Evolutionary conservation across 2,113 vertebrate genomes (phyloP).

Genomic region (Mohoua ochrocephala): DNA sequence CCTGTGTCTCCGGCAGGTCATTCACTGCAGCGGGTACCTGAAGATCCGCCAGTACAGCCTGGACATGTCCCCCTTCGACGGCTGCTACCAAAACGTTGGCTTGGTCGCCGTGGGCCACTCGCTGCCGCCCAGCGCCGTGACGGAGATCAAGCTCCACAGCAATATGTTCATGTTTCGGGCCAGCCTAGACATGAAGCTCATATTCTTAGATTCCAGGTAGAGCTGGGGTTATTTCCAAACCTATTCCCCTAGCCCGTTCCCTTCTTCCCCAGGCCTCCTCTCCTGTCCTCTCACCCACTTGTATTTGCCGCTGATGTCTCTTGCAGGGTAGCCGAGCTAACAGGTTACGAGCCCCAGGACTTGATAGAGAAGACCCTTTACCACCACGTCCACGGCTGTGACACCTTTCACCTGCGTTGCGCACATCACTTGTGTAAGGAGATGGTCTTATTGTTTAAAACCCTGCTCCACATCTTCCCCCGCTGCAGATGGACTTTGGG

Average conservation of each 20-base stretch:
- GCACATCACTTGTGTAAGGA: conserved; percentile 95
- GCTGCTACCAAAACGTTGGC: conserved; percentile 98
- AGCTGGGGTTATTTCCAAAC: neutral
- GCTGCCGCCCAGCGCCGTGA: conserved; percentile 91
- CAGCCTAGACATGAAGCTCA: conserved; percentile 97
- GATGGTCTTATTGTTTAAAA: neutral
- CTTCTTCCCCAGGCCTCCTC: neutral
- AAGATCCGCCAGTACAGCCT: conserved; percentile 97
- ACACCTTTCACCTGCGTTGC: conserved; percentile 94
- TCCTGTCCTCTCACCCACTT: neutral
- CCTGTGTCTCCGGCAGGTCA: conserved; percentile 77
- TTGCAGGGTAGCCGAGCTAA: conserved; percentile 91
- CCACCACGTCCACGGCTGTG: conserved; percentile 95
- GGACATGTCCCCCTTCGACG: conserved; percentile 97
- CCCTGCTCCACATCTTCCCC: neutral
- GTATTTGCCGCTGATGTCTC: neutral
- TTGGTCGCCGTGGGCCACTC: conserved; percentile 96
- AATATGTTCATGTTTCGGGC: conserved; percentile 99
- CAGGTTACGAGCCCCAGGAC: conserved; percentile 98
- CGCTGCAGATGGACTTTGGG: neutral
- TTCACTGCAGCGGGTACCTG: conserved; percentile 95
- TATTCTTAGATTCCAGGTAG: conserved; percentile 96
- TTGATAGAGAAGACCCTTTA: conserved; percentile 98
- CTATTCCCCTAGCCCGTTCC: neutral
- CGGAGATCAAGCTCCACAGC: conserved; percentile 96